Conservation (phyloP, 2,888 invertebrate species). For the Anodontia alba region DNA sequence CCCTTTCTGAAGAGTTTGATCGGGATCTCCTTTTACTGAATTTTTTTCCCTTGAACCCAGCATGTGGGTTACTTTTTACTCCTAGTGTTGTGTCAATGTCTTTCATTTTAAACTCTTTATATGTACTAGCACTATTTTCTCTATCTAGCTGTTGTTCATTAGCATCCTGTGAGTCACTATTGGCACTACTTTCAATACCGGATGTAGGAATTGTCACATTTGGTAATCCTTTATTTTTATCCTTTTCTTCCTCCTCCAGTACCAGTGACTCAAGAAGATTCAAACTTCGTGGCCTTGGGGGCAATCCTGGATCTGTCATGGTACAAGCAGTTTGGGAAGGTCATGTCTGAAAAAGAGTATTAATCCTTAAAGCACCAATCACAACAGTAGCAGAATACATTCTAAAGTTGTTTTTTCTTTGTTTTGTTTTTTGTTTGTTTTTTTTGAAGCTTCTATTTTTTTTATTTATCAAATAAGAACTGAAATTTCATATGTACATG, state of each 20-base stretch:
- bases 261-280: constrained; percentile 64
- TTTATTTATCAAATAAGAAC: too few relatives aligned
- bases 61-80: constrained; percentile 39
- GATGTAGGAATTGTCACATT: constrained; percentile 28
- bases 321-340: not conserved
- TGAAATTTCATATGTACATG: too few relatives aligned
- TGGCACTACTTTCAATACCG: constrained; percentile 7
- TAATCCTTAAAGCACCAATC: not conserved
- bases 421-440: too few relatives aligned
- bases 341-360: constrained; percentile 38
- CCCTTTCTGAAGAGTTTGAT: constrained; percentile 43
- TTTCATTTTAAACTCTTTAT: constrained; percentile 56
- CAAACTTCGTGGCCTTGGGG: constrained; percentile 57
- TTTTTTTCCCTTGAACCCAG: constrained; percentile 58
- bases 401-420: too few relatives aligned
- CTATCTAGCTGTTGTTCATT: constrained; percentile 39
- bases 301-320: constrained; percentile 61
- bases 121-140: constrained; percentile 42
- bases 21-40: constrained; percentile 42
- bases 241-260: constrained; percentile 57
- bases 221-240: constrained; percentile 10
- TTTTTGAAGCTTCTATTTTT: too few relatives aligned
- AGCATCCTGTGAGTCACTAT: constrained; percentile 36
- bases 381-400: not conserved
- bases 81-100: constrained; percentile 30